A percentile compares a stretch with the other conserved stretches of the same genome.
phyloP scores from a whole-genome alignment of 2,888 invertebrate genomes.

The Rhodophaea formosa region DNA sequence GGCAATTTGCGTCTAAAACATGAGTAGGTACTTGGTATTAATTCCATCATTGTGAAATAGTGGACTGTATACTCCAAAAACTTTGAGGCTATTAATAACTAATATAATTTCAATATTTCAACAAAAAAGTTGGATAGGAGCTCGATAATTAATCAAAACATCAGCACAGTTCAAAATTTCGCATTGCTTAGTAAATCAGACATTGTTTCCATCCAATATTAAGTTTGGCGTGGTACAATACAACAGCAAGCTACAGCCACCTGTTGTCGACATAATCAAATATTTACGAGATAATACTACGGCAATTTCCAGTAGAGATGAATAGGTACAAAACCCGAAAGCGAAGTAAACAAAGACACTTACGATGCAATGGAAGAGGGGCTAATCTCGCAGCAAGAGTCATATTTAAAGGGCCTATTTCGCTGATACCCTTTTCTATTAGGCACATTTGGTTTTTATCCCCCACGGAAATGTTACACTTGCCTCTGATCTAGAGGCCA shows the following conservation, averaged over 20 bases:
- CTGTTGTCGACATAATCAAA: not conserved
- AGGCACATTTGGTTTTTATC: constrained; percentile 57
- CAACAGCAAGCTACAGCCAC: not conserved
- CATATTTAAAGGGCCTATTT: constrained; percentile 58
- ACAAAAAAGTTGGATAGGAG: no score
- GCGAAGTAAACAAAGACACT: constrained; percentile 38
- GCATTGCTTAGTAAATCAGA: no score
- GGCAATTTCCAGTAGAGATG: not conserved
- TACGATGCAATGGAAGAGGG: constrained; percentile 53
- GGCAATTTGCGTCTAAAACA: no score
- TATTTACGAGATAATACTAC: not conserved
- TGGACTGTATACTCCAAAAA: no score
- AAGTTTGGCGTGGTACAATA: not conserved
- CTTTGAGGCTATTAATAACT: no score
- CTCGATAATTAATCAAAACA: no score
- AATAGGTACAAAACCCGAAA: not conserved
- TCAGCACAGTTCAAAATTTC: no score
- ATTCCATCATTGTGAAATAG: no score
- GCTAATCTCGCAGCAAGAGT: constrained; percentile 66
- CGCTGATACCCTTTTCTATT: constrained; percentile 51
- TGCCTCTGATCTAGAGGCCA: constrained; percentile 51
- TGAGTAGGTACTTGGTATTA: no score
- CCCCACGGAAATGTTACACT: constrained; percentile 45
- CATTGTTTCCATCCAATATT: not conserved
- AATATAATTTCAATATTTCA: no score